Evolutionary conservation across 2,888 invertebrate genomes (phyloP).

Genomic region (Clitarchus hookeri): DNA sequence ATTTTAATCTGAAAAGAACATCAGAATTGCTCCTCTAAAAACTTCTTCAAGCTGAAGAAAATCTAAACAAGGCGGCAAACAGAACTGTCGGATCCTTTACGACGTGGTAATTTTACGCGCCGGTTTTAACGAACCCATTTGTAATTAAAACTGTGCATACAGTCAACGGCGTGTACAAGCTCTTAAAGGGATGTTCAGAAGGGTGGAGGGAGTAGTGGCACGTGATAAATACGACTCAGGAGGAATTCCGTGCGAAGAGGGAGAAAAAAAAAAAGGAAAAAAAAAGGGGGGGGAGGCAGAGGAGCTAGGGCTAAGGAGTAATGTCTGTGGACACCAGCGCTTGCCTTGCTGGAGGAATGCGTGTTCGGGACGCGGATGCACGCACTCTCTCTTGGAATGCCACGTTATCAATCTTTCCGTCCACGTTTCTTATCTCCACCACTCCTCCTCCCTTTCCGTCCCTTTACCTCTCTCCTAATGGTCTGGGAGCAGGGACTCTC

Average conservation of each 20-base stretch:
- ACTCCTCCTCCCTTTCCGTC: not conserved
- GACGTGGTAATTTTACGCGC: not conserved
- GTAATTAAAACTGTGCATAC: constrained; percentile 6
- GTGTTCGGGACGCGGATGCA: not conserved
- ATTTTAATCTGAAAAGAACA: no score
- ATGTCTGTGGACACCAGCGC: not conserved
- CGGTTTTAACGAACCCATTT: not conserved
- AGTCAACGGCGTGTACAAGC: not conserved
- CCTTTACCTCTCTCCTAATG: not conserved
- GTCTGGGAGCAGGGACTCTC: no score
- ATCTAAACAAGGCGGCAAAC: no score
- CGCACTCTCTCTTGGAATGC: constrained; percentile 14
- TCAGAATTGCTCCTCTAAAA: no score
- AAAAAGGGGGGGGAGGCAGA: no score
- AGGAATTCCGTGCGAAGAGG: not conserved
- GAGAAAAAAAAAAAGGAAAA: no score
- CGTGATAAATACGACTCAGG: not conserved
- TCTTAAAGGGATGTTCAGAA: not conserved
- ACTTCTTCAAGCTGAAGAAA: no score
- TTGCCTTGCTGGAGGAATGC: not conserved
- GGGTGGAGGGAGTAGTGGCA: not conserved
- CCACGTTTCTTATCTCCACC: not conserved
- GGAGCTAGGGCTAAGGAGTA: no score
- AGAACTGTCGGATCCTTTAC: no score
- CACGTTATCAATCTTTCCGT: not conserved